Evolutionary conservation across 2,888 invertebrate species (phyloP), one percentile per base, ranked within the genome.

Genomic region (Minunthozetes semirufus): DNA sequence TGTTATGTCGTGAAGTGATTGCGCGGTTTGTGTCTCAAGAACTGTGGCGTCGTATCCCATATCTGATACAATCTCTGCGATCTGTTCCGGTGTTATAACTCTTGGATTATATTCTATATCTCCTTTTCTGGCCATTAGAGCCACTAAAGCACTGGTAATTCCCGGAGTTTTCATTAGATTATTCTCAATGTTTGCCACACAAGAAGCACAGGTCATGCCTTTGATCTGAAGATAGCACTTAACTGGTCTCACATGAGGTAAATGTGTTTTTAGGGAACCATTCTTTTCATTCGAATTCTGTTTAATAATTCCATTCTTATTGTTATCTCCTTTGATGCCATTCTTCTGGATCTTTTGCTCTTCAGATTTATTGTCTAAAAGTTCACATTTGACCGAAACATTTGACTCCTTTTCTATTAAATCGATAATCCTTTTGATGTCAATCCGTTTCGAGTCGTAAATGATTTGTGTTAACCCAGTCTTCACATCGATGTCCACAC

Each of bases 151-250:
- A 77, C 89, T 90, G 71, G 92, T 86, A 25, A 98, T 72, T 89
- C 90, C 94, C 79, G 88, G 87, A 13, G 94, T 83, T 82, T 90
- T 92, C 76, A 88, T 86, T 80, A 94, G 90, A 80, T 93, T 92
- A 81, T 94, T 94, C 84, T 99, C 97, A 68, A 99, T 98, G 19
- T 93, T 92, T 17, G 92, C 89, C 0, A 98, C 96, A 83, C 98
- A 98, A 0, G 94, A 93, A 0, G 93, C 93, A 81, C 96, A 96
- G 0, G 95, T 96, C 94, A 99, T 96, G 17, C 95, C 95, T 78
- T 59, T 29, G 42, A 76, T 56, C 13, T 50, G 53, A 5, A 75
- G 27, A 19, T 59, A 61, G 25, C 72, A 71, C 42, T 75, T 75
- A 5, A 66, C 63, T 17, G 63, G 38, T 11, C 0, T n/a, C 4